phyloP scores from a whole-genome alignment of 2,797 vertebrate genomes.

The Heteromormyrus szaboi region DNA sequence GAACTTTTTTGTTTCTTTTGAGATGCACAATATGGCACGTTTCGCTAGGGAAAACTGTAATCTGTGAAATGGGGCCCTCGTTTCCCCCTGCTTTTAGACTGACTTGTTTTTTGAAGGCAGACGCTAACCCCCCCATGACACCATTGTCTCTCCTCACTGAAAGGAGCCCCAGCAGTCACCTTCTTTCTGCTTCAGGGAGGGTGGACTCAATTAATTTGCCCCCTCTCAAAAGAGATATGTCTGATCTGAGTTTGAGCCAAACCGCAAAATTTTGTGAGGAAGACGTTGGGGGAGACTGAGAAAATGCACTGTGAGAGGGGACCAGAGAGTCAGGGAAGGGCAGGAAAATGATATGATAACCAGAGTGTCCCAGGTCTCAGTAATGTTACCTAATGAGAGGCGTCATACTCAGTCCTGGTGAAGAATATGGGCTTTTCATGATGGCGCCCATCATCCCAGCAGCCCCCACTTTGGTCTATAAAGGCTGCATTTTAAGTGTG shows the following conservation, averaged over 20 bases:
- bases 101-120: background rate
- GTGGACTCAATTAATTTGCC: slow-evolving; percentile 22
- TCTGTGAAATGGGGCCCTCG: background rate
- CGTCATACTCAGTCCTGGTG: slow-evolving; percentile 40
- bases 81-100: background rate
- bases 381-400: slow-evolving; percentile 50
- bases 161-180: background rate
- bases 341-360: slow-evolving; percentile 9
- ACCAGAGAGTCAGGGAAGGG: background rate
- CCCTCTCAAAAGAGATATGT: slow-evolving; percentile 28
- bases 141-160: background rate
- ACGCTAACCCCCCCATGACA: background rate
- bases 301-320: slow-evolving; percentile 9
- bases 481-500: slow-evolving; percentile 17
- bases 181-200: background rate
- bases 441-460: background rate
- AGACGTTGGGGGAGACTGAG: background rate
- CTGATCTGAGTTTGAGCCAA: background rate
- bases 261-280: slow-evolving; percentile 19
- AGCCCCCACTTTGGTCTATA: background rate
- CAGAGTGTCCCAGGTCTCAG: slow-evolving; percentile 30
- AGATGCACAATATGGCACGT: background rate
- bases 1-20: background rate
- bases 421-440: slow-evolving; percentile 40
- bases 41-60: slow-evolving; percentile 11